These are phyloP conservation scores for Panthera uncia DNA, from an alignment of 2,113 vertebrate genomes.

Conservation along the genomic window DNA sequence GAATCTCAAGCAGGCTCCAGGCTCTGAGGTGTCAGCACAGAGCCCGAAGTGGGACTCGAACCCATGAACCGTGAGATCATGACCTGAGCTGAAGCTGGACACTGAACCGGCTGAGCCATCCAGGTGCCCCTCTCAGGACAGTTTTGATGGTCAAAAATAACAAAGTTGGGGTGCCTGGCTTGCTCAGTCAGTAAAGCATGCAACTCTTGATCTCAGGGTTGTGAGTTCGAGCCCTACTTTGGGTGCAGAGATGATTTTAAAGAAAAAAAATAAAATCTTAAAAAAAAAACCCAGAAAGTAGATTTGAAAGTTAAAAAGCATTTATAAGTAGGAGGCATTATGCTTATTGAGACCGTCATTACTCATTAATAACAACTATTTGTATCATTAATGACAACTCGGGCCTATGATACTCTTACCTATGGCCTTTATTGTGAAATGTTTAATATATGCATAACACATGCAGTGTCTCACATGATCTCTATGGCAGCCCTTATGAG, in stretches of 20 bases:
- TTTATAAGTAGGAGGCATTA: neutral
- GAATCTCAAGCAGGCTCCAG: too few species aligned
- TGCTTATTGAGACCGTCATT: neutral
- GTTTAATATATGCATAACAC: neutral
- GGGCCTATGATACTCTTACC: neutral
- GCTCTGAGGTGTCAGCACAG: too few species aligned
- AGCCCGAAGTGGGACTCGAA: too few species aligned
- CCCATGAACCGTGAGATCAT: too few species aligned
- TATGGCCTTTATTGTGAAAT: neutral
- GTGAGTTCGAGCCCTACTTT: too few species aligned
- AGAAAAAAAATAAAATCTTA: too few species aligned
- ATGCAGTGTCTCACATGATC: neutral
- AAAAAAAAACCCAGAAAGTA: neutral
- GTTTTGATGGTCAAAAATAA: neutral
- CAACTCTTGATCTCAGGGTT: too few species aligned
- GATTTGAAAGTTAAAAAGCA: neutral
- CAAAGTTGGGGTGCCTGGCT: neutral
- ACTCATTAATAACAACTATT: neutral
- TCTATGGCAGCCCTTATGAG: neutral
- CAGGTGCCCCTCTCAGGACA: neutral
- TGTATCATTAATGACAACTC: neutral
- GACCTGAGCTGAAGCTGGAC: too few species aligned
- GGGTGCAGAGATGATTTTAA: too few species aligned
- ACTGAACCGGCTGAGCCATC: too few species aligned
- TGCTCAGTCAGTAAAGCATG: too few species aligned